Evolutionary conservation across 2,888 invertebrate species (phyloP).

Genomic region (Calameuta idolon): DNA sequence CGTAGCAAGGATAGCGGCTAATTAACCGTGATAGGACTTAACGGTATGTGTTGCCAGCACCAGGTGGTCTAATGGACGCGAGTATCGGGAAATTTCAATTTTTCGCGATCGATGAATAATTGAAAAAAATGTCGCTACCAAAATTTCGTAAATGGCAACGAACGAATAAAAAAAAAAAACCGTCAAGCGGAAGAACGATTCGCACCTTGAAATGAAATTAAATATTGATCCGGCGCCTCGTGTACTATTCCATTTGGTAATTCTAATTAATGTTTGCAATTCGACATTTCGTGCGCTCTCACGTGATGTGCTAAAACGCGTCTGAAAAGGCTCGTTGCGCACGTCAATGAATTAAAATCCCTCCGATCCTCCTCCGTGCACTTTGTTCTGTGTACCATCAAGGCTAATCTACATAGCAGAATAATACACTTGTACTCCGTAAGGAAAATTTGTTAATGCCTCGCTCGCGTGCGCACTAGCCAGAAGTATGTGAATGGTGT

Average conservation of each 20-base stretch:
- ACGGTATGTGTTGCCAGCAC: conserved; percentile 38
- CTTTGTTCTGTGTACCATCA: neutral
- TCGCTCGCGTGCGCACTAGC: neutral
- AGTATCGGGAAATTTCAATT: neutral
- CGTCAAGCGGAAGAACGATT: neutral
- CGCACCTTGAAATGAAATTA: neutral
- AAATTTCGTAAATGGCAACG: neutral
- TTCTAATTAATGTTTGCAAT: conserved; percentile 26
- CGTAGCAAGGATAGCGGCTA: conserved; percentile 48
- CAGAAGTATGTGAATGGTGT: neutral
- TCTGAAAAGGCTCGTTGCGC: conserved; percentile 3
- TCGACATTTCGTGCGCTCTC: conserved; percentile 16
- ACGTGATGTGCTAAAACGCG: conserved; percentile 40
- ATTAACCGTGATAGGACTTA: conserved; percentile 52
- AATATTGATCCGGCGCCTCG: conserved; percentile 5
- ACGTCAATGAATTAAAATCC: conserved; percentile 1
- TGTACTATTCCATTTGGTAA: conserved; percentile 19
- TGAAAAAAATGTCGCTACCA: neutral
- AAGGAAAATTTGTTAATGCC: neutral
- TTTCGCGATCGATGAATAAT: neutral
- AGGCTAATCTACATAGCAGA: neutral
- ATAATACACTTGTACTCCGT: neutral
- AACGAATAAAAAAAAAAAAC: neutral
- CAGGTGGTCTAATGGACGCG: conserved; percentile 41
- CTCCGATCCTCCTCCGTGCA: neutral